phyloP scores from a whole-genome alignment of 2,888 invertebrate genomes.

The Slavum lentiscoides region DNA sequence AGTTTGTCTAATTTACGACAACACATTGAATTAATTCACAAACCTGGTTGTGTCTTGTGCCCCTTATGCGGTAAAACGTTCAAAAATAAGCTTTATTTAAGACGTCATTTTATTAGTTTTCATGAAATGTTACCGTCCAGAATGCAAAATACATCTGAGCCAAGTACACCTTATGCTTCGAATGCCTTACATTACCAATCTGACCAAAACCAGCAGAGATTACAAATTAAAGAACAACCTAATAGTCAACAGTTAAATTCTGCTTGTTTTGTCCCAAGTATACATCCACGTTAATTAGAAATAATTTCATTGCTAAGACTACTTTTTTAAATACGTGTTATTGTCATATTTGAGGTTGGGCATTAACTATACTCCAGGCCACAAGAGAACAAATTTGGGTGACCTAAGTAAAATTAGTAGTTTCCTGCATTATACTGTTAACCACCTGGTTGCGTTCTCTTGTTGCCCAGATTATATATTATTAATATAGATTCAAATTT shows the following conservation, averaged over 20 bases:
- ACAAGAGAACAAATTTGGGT: too few species aligned
- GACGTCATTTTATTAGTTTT: slow-evolving; percentile 66
- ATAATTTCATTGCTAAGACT: not conserved
- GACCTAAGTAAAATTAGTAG: too few species aligned
- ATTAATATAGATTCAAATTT: too few species aligned
- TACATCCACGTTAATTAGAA: slow-evolving; percentile 39
- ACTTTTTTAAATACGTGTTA: not conserved
- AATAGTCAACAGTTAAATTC: slow-evolving; percentile 39
- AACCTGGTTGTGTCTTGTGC: slow-evolving; percentile 68
- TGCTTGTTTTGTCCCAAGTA: slow-evolving; percentile 44
- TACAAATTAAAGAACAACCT: slow-evolving; percentile 40
- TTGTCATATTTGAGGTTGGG: not conserved
- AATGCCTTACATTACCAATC: slow-evolving; percentile 35
- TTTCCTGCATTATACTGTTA: too few species aligned
- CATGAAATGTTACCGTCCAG: slow-evolving; percentile 60
- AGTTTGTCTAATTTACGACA: slow-evolving; percentile 69
- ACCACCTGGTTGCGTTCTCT: too few species aligned
- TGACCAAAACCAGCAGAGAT: slow-evolving; percentile 32
- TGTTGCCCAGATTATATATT: too few species aligned
- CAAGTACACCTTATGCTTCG: slow-evolving; percentile 42
- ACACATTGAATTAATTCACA: slow-evolving; percentile 70
- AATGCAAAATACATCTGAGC: slow-evolving; percentile 52
- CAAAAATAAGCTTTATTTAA: slow-evolving; percentile 68
- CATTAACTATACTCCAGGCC: too few species aligned
- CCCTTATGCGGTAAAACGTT: slow-evolving; percentile 68